phyloP scores from a whole-genome alignment of 2,797 vertebrate species.

The Acanthurus tractus region DNA sequence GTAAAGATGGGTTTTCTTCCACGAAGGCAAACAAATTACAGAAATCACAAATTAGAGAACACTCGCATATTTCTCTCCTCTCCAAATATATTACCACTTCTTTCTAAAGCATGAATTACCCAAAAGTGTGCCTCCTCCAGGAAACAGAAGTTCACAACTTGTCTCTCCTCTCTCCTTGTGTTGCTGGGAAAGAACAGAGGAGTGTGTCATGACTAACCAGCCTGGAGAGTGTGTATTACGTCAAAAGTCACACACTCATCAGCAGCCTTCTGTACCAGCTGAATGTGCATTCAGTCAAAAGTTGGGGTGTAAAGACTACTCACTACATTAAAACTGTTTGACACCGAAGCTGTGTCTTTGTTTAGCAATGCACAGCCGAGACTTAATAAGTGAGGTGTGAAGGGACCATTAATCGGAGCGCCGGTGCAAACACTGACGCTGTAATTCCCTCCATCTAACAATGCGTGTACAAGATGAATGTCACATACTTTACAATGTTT shows the following conservation, averaged over 20 bases:
- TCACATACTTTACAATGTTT: conserved; percentile 20
- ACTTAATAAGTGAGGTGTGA: conserved; percentile 54
- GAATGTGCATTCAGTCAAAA: conserved; percentile 66
- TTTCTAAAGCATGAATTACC: conserved; percentile 36
- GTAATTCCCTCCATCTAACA: conserved; percentile 25
- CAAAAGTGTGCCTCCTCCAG: conserved; percentile 62
- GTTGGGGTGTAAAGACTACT: conserved; percentile 62
- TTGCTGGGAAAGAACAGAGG: conserved; percentile 77
- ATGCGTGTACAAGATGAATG: conserved; percentile 28
- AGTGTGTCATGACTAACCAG: conserved; percentile 75
- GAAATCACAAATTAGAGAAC: conserved; percentile 11
- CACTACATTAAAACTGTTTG: conserved; percentile 45
- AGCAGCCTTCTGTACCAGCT: conserved; percentile 72
- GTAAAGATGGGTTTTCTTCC: background rate
- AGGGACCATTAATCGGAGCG: conserved; percentile 58
- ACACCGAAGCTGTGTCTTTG: conserved; percentile 60
- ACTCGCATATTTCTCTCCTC: conserved; percentile 32
- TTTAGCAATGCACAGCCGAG: conserved; percentile 54
- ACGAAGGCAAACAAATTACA: conserved; percentile 15
- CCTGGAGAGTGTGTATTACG: conserved; percentile 67
- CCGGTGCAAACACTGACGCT: conserved; percentile 41
- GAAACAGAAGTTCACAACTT: conserved; percentile 75
- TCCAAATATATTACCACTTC: conserved; percentile 47
- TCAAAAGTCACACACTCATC: conserved; percentile 80
- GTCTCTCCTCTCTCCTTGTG: conserved; percentile 57